Conservation (phyloP, 2,797 vertebrate species). For the Decapterus maruadsi region DNA sequence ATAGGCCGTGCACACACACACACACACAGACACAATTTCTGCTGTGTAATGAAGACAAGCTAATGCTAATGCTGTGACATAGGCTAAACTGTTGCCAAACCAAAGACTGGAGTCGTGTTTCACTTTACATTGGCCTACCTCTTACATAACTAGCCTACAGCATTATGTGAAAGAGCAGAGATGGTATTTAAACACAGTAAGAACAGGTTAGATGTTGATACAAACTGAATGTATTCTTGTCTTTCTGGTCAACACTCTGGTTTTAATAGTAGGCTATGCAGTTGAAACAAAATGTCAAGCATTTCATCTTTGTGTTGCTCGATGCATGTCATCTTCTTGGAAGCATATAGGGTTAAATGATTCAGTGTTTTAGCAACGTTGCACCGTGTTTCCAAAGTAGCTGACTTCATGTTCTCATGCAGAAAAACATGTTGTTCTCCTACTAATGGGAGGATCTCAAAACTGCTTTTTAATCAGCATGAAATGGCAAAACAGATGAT, state of each 20-base stretch:
- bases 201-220: neutral
- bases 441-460: neutral
- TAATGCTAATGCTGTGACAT: slow-evolving; percentile 37
- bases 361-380: neutral
- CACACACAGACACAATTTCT: slow-evolving; percentile 5
- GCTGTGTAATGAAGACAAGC: slow-evolving; percentile 20
- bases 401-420: slow-evolving; percentile 22
- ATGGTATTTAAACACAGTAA: neutral
- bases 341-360: neutral
- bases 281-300: slow-evolving; percentile 5
- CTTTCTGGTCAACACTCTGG: neutral
- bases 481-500: slow-evolving; percentile 27
- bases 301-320: neutral
- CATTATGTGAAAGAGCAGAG: neutral
- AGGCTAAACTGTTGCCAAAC: slow-evolving; percentile 34
- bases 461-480: slow-evolving; percentile 7
- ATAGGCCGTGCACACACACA: neutral
- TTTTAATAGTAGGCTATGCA: neutral
- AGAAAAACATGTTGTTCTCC: slow-evolving; percentile 18
- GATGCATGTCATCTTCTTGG: neutral
- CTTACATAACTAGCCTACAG: neutral
- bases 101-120: slow-evolving; percentile 33
- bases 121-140: slow-evolving; percentile 4
- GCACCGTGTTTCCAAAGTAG: slow-evolving; percentile 1
- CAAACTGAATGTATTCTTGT: neutral